Base-by-base conservation (phyloP, 2,113 vertebrate genomes). In the Patagioenas fasciata region DNA sequence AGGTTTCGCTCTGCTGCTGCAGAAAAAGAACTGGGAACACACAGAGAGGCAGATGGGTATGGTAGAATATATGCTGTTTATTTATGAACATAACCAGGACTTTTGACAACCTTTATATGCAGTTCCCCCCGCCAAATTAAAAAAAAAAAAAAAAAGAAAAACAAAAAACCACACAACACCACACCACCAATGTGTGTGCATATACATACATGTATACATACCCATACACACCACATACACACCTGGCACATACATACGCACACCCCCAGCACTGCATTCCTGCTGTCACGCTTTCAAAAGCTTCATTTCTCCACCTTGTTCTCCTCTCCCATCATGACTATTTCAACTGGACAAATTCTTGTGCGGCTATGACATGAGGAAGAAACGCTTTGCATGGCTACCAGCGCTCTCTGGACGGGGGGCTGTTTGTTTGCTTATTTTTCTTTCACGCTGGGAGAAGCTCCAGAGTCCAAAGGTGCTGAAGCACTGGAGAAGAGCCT, bases 31-130 rank as follows among this genome's bases (percentile, higher is more conserved):
- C 21, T 60, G 80, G 92, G 84, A 80, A 50, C 54, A 79, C 64
- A 48, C 50, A 32, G 64, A 58, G 58, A 91, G 69, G 61, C 34
- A 0, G 32, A 13, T 11, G 13, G 80, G 70, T 80, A 79, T 66
- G 72, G 91, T 67, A 95, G 88, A 93, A 91, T 96, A 96, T n/a
- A 92, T 96, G 50, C 75, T 94, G 95, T 97, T 98, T 97, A 97
- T 97, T 97, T 96, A 94, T 95, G 93, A 97, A 89, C 56, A 44
- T 91, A 96, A 97, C 96, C 96, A 91, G 91, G 80, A 44, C 70
- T 96, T 88, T 56, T 10, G 44, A 93, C 82, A 97, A 92, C 95
- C 87, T 83, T 80, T 85, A 93, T 77, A 96, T 96, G 93, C 75
- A 48, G 82, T 81, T 3, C 20, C 64, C 32, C 50, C 19, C 13